These are phyloP conservation scores for Dicrurus megarhynchus DNA, from an alignment of 2,113 vertebrate species.

Conservation along the genomic window DNA sequence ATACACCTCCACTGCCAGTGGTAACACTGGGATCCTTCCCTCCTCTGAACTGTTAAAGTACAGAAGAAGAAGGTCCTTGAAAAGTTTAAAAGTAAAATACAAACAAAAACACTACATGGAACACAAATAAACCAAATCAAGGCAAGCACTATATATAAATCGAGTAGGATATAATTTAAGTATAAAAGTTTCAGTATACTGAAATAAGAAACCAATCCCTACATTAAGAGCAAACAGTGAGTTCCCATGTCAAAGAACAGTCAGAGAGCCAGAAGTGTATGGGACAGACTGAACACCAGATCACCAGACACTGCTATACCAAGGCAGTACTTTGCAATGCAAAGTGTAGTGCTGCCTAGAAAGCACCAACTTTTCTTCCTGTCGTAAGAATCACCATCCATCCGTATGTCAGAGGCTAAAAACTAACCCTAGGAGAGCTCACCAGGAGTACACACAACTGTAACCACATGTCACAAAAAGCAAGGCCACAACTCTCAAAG, in stretches of 20 bases:
- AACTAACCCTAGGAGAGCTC: not conserved
- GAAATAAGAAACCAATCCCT: not conserved
- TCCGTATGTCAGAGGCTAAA: fast-evolving
- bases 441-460: not conserved
- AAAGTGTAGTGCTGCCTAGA: not conserved
- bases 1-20: not conserved
- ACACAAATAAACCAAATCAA: not conserved
- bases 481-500: not conserved
- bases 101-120: not conserved
- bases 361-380: not conserved
- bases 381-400: not conserved
- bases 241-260: not conserved
- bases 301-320: not conserved
- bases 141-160: not conserved
- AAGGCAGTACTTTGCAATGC: not conserved
- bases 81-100: not conserved
- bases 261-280: not conserved
- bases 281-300: not conserved
- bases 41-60: not conserved
- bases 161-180: not conserved
- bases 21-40: not conserved
- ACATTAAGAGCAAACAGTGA: not conserved
- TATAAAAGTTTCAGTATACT: not conserved
- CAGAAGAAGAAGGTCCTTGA: not conserved
- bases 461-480: not conserved